phyloP scores from a whole-genome alignment of 2,797 vertebrate genomes.

The Gymnodraco acuticeps region DNA sequence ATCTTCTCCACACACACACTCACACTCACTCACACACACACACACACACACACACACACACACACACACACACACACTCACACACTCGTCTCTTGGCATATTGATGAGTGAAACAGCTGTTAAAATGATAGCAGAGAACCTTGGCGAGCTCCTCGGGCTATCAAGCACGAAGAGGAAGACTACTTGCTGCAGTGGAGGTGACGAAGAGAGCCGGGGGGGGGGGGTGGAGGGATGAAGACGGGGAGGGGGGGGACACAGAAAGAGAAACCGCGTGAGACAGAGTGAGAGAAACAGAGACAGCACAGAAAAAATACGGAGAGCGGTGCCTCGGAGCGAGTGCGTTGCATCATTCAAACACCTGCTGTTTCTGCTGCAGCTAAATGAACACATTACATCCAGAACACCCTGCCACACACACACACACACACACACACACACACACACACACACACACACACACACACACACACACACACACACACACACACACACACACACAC shows the following conservation, averaged over 20 bases:
- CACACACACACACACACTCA: conserved; percentile 36
- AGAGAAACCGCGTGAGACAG: conserved; percentile 33
- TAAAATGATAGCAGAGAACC: conserved; percentile 60
- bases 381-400: conserved; percentile 59
- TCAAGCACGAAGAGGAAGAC: conserved; percentile 27
- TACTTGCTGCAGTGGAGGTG: conserved; percentile 58
- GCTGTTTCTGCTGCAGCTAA: conserved; percentile 64
- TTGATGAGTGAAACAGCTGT: conserved; percentile 66
- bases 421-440: conserved; percentile 18
- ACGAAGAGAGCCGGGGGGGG: background rate
- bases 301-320: background rate
- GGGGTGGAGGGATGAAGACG: background rate
- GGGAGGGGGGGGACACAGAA: conserved; percentile 25
- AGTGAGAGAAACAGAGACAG: conserved; percentile 32
- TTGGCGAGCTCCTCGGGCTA: conserved; percentile 55
- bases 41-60: conserved; percentile 25
- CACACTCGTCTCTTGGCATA: conserved; percentile 45
- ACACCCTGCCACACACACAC: background rate
- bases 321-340: conserved; percentile 37
- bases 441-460: conserved; percentile 9
- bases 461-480: conserved; percentile 12
- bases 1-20: conserved; percentile 42
- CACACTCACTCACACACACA: conserved; percentile 7
- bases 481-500: conserved; percentile 6
- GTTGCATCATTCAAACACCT: conserved; percentile 64